Evolutionary conservation across 1,140 invertebrate species (phyloP), one percentile per base, ranked within the genome.

Genomic region (Radopholus similis): DNA sequence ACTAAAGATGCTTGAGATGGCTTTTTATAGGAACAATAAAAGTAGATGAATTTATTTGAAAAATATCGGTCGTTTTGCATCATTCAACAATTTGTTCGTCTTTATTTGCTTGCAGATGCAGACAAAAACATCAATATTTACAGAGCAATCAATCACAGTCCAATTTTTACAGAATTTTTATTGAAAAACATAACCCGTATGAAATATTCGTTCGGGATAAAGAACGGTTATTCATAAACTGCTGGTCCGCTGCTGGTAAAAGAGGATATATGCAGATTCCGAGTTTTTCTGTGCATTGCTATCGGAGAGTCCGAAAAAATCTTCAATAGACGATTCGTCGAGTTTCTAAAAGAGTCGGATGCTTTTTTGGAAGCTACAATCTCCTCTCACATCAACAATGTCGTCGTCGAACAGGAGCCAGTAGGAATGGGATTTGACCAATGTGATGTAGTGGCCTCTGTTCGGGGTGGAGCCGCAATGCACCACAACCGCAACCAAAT

Each of bases 331-430:
- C 63, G 93, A 93, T 26, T 93, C 91, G 83, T 98, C 95, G 77
- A 98, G 97, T 90, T 97, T 97, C 92, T 95, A 85, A 18, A 77
- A 62, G 64, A 18, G 44, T 70, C 44, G 5, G 9, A 49, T 6
- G 1, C 9, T 21, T 21, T 2, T 57, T 23, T 23, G 6, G 54
- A 0, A 23, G 6, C 40, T 64, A 23, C 18, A 63, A 59, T 64
- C 26, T 8, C 28, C 38, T 89, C 90, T 90, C 87, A 95, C 93
- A 87, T 98, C 95, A 65, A 99, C 95, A 88, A 97, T 93, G 84
- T 99, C 96, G 86, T 99, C 95, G 85, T 99, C 96, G 86, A 99
- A 99, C 1, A 99, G 87, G 70, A 99, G 86, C 96, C 95, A 99
- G 83, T 96, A 93, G 34, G 94, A 93, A 85, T 97, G 92, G 83